phyloP scores from a whole-genome alignment of 2,888 invertebrate genomes.

The Aporophyla nigra region DNA sequence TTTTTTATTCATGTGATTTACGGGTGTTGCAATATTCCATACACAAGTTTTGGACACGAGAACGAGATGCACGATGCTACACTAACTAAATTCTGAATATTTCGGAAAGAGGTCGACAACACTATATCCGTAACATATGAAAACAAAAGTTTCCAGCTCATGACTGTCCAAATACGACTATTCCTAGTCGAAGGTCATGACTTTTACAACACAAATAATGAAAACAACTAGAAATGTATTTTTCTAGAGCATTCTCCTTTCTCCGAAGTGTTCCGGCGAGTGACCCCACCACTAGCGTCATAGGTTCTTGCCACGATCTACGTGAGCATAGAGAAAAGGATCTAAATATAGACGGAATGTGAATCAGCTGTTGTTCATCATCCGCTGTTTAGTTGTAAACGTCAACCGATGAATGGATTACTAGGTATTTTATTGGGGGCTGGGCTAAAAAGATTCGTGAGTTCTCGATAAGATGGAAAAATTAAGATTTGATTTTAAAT shows the following conservation, averaged over 20 bases:
- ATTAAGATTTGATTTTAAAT: neutral
- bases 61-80: neutral
- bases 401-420: constrained; percentile 35
- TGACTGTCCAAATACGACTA: neutral
- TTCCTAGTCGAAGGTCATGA: constrained; percentile 32
- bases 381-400: constrained; percentile 27
- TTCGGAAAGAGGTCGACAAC: neutral
- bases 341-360: constrained; percentile 39
- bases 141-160: neutral
- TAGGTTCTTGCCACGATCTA: constrained; percentile 44
- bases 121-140: too few species aligned
- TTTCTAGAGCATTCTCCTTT: constrained; percentile 35
- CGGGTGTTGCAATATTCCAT: too few species aligned
- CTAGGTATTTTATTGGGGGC: neutral
- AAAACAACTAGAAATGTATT: constrained; percentile 20
- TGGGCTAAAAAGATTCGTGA: neutral
- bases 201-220: neutral
- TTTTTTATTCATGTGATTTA: too few species aligned
- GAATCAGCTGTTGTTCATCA: constrained; percentile 51
- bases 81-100: neutral
- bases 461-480: neutral
- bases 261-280: constrained; percentile 33
- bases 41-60: too few species aligned
- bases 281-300: constrained; percentile 47
- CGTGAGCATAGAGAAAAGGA: constrained; percentile 10